Evolutionary conservation across 2,888 invertebrate genomes (phyloP).

Genomic region (Bugula neritina): DNA sequence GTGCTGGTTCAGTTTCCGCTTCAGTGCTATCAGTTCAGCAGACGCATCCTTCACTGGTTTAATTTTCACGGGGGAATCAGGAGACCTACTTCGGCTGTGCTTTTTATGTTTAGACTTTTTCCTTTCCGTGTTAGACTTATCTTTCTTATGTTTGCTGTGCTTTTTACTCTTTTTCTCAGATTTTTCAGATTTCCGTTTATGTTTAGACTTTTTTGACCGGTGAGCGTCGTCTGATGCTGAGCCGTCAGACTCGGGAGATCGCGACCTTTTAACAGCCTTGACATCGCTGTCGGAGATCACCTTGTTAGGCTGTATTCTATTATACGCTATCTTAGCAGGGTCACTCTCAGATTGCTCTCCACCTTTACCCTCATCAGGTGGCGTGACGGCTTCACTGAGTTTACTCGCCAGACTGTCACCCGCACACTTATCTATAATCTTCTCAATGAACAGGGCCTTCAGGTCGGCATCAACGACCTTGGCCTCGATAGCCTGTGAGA

Average conservation of each 20-base stretch:
- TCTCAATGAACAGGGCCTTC: conserved; percentile 14
- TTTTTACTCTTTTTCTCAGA: conserved; percentile 13
- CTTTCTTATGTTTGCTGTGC: conserved; percentile 25
- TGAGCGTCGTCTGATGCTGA: neutral
- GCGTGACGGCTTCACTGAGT: neutral
- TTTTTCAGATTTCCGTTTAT: neutral
- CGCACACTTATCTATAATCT: conserved; percentile 19
- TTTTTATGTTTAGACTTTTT: conserved; percentile 22
- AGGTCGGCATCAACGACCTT: conserved; percentile 2
- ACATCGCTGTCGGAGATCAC: neutral
- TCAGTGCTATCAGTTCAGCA: neutral
- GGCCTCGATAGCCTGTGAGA: conserved; percentile 3
- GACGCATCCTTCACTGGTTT: neutral
- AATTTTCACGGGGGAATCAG: neutral
- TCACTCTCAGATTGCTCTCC: neutral
- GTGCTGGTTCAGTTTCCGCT: neutral
- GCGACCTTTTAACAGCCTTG: neutral
- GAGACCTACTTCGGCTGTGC: conserved; percentile 12
- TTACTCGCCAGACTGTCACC: neutral
- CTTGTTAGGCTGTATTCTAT: neutral
- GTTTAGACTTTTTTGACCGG: neutral
- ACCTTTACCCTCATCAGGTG: too few species aligned
- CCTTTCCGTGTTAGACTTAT: neutral
- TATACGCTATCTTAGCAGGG: neutral
- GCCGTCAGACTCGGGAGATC: neutral